phyloP scores from a whole-genome alignment of 2,888 invertebrate genomes.

The Pemphredon lugubris region DNA sequence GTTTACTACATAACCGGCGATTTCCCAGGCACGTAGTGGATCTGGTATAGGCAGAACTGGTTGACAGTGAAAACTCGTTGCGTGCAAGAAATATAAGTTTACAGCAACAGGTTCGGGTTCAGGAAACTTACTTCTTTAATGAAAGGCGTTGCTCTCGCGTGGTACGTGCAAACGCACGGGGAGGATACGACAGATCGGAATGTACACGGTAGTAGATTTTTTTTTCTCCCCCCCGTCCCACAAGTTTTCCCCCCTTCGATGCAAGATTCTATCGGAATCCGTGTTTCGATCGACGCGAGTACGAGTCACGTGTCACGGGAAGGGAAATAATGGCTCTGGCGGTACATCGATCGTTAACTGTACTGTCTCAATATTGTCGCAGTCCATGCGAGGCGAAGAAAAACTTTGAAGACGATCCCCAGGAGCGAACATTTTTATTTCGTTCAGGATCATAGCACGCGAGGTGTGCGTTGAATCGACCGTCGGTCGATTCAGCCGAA shows the following conservation, averaged over 20 bases:
- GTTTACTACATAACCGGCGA: not conserved
- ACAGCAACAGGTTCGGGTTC: slow-evolving; percentile 67
- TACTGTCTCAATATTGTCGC: not conserved
- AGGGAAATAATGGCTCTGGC: slow-evolving; percentile 7
- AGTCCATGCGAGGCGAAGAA: too few relatives aligned
- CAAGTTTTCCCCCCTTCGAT: too few relatives aligned
- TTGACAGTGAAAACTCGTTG: slow-evolving; percentile 57
- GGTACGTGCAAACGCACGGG: slow-evolving; percentile 38
- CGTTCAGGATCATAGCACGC: too few relatives aligned
- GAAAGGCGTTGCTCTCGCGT: slow-evolving; percentile 52
- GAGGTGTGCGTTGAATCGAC: too few relatives aligned
- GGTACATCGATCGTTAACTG: not conserved
- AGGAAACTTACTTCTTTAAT: slow-evolving; percentile 64
- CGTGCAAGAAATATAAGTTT: slow-evolving; percentile 50
- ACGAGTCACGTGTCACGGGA: not conserved
- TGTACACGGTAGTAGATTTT: slow-evolving; percentile 16
- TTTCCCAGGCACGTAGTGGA: slow-evolving; percentile 9
- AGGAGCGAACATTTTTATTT: too few relatives aligned
- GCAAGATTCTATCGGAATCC: too few relatives aligned
- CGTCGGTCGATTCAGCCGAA: too few relatives aligned
- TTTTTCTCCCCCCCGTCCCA: not conserved
- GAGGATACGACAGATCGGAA: slow-evolving; percentile 30
- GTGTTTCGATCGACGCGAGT: not conserved
- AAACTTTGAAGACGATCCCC: too few relatives aligned
- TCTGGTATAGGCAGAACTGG: slow-evolving; percentile 29